phyloP scores from a whole-genome alignment of 2,113 vertebrate genomes.

The Ophthalmolycus amberensis region DNA sequence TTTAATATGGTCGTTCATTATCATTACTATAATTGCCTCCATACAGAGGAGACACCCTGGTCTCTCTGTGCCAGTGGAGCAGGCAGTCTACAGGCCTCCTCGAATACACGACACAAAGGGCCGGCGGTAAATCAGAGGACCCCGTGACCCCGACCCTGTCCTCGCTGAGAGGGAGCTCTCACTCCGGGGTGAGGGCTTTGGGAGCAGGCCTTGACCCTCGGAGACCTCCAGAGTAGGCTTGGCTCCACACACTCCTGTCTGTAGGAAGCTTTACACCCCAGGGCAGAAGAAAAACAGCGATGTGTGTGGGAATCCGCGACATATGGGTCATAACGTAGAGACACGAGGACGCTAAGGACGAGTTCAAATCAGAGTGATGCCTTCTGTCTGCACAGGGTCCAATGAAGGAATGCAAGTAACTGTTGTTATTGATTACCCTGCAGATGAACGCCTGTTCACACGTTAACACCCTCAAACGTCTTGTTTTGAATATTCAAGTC shows the following conservation, averaged over 20 bases:
- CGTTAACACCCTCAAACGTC: neutral
- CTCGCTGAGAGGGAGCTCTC: constrained; percentile 75
- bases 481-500: neutral
- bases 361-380: constrained; percentile 57
- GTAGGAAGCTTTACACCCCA: constrained; percentile 66
- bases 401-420: neutral
- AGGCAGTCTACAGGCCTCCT: constrained; percentile 58
- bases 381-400: constrained; percentile 28
- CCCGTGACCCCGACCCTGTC: constrained; percentile 74
- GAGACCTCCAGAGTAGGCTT: constrained; percentile 72
- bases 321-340: constrained; percentile 72
- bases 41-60: constrained; percentile 65
- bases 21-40: constrained; percentile 73
- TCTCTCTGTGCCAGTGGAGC: constrained; percentile 45
- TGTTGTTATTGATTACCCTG: neutral
- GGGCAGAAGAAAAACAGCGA: constrained; percentile 51
- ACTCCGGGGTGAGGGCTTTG: constrained; percentile 56
- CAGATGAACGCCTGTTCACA: neutral
- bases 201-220: constrained; percentile 78
- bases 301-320: constrained; percentile 84
- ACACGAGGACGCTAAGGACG: constrained; percentile 36
- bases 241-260: constrained; percentile 72
- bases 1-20: constrained; percentile 74
- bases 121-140: constrained; percentile 78
- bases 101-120: constrained; percentile 62